These are phyloP conservation scores for Corvus cornix DNA, from an alignment of 2,113 vertebrate species.

Conservation along the genomic window DNA sequence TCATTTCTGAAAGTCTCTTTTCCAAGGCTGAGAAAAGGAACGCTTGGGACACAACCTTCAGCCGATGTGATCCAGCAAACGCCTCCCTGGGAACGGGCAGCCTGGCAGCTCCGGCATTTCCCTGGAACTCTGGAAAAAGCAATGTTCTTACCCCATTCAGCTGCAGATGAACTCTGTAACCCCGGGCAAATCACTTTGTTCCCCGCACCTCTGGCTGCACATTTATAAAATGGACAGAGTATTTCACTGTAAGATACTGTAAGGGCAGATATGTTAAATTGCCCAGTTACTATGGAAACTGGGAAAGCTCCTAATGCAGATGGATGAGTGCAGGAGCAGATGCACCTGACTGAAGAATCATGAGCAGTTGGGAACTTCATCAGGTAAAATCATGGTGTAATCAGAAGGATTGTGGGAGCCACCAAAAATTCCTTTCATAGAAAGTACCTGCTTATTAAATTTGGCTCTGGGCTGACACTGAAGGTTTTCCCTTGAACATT, in stretches of 20 bases:
- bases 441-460: neutral
- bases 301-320: slow-evolving; percentile 42
- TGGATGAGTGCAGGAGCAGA: neutral
- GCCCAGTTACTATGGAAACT: slow-evolving; percentile 27
- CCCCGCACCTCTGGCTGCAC: neutral
- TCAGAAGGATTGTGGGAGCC: neutral
- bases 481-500: neutral
- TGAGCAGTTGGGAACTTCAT: neutral
- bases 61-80: neutral
- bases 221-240: neutral
- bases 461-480: neutral
- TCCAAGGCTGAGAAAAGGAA: slow-evolving; percentile 26
- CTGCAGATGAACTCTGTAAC: neutral
- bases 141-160: neutral
- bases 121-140: neutral
- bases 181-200: neutral
- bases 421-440: neutral
- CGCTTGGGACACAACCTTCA: slow-evolving; percentile 45
- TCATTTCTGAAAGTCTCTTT: slow-evolving; percentile 15
- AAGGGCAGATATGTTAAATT: neutral
- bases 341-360: slow-evolving; percentile 10
- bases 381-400: neutral
- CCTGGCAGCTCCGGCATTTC: neutral
- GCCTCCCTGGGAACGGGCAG: slow-evolving; percentile 31
- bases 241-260: neutral